phyloP scores from a whole-genome alignment of 2,888 invertebrate species.

The Caenorhabditis becei region DNA sequence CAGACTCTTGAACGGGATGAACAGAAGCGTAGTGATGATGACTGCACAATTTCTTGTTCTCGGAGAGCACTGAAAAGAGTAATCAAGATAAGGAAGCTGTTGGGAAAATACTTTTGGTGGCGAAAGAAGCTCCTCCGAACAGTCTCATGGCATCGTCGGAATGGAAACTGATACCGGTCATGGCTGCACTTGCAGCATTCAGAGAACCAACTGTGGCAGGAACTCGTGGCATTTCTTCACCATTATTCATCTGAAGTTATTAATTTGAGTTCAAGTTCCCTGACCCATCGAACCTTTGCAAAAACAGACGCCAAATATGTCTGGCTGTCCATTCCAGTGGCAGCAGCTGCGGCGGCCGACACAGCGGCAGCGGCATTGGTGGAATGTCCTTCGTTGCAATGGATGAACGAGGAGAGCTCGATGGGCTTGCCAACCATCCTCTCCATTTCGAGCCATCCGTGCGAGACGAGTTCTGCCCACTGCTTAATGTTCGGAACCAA shows the following conservation, averaged over 20 bases:
- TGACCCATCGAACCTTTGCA: slow-evolving; percentile 15
- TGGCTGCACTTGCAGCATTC: slow-evolving; percentile 56
- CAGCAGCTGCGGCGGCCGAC: slow-evolving; percentile 67
- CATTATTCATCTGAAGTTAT: slow-evolving; percentile 58
- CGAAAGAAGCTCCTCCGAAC: slow-evolving; percentile 46
- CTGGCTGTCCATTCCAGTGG: slow-evolving; percentile 64
- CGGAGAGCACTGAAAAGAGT: slow-evolving; percentile 17
- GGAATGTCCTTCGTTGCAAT: slow-evolving; percentile 23
- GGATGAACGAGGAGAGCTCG: slow-evolving; percentile 38
- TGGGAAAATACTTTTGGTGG: slow-evolving; percentile 25
- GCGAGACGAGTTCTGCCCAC: slow-evolving; percentile 46
- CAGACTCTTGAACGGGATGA: slow-evolving; percentile 31
- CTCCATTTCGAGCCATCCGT: slow-evolving; percentile 62
- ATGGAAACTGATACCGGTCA: slow-evolving; percentile 52
- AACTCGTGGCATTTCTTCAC: slow-evolving; percentile 56
- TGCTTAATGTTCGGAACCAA: slow-evolving; percentile 45
- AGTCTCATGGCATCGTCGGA: slow-evolving; percentile 41
- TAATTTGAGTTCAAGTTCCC: background rate
- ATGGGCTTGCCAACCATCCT: slow-evolving; percentile 42
- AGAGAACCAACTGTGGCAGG: slow-evolving; percentile 55
- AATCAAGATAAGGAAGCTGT: background rate
- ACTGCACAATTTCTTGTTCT: slow-evolving; percentile 23
- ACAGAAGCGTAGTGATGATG: slow-evolving; percentile 31
- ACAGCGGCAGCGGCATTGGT: slow-evolving; percentile 71
- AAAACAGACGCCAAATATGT: slow-evolving; percentile 50